Conservation (phyloP, 2,113 vertebrate genomes). For the Misgurnus anguillicaudatus region DNA sequence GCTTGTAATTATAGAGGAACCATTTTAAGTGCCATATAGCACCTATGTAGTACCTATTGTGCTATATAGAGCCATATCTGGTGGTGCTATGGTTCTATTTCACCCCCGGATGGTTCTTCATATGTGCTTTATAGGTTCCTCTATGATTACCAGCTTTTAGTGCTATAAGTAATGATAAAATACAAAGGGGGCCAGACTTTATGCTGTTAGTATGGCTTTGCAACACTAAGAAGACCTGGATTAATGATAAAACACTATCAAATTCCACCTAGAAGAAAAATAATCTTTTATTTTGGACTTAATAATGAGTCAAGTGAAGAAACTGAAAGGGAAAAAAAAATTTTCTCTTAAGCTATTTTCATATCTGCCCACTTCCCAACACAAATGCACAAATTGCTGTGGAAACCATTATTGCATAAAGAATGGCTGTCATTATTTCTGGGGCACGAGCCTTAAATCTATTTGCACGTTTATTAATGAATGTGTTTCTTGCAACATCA, state of each 20-base stretch:
- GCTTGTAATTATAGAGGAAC: too few species aligned
- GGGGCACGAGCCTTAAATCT: conserved; percentile 29
- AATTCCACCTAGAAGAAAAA: background rate
- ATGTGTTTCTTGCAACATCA: conserved; percentile 46
- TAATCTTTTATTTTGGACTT: background rate
- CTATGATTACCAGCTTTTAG: too few species aligned
- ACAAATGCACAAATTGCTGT: conserved; percentile 15
- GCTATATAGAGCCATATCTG: too few species aligned
- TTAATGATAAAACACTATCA: background rate
- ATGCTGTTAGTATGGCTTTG: background rate
- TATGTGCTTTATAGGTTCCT: too few species aligned
- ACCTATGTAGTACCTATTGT: too few species aligned
- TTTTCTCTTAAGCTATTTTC: background rate
- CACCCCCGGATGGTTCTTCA: too few species aligned
- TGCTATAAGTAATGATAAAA: too few species aligned
- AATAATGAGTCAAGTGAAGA: background rate
- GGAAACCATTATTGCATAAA: conserved; percentile 22
- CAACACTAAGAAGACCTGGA: background rate
- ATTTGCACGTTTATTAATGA: conserved; percentile 52
- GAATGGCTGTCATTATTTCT: conserved; percentile 37
- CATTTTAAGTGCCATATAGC: too few species aligned
- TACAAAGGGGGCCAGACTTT: too few species aligned
- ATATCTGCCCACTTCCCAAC: background rate
- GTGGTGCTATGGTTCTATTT: too few species aligned
- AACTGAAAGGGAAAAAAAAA: background rate